Evolutionary conservation across 2,113 vertebrate genomes (phyloP), one percentile per base, ranked within the genome.

Genomic region (Tichodroma muraria): DNA sequence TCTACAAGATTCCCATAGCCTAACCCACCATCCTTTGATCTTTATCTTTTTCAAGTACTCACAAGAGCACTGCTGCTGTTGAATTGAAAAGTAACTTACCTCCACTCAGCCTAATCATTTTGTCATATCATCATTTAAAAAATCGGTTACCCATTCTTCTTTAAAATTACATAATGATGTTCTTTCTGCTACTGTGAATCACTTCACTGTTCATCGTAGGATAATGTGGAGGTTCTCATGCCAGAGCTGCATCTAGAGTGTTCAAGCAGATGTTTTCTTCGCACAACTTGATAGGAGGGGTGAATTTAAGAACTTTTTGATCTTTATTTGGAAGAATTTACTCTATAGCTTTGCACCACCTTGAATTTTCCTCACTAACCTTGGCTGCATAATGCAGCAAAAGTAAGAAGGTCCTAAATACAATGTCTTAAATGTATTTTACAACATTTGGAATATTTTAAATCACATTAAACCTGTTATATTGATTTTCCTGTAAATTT

Each of bases 101-200:
- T 91, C 25, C n/a, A 13, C 20, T 66, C 42, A 57, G 27, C n/a
- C 35, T 84, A 92, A 90, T 68, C 1, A 42, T 77, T 75, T 70
- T 84, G 66, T 94, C 52, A 78, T 89, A 80, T 61, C 38, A 42
- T 42, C 27, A 57, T 94, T 88, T 85, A 47, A 95, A 97, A 85
- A 31, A 75, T 69, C 60, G 80, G 53, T 28, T 50, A 61, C 19
- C 15, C 50, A 42, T 88, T 85, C 22, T 54, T 92, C 50, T 80
- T 57, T 69, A 50, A 76, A 93, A 92, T 77, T 37, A 18, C 64
- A 85, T 66, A 77, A 88, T 88, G 56, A 44, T 54, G 14, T 84
- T 93, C 24, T 53, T 79, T 81, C 50, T 52, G 9, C 31, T 50
- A 3, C 52, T 50, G 25, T 2, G 2, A 53, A 56, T 47, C 8